Evolutionary conservation across 2,797 vertebrate species (phyloP).

Genomic region (Chelon labrosus): DNA sequence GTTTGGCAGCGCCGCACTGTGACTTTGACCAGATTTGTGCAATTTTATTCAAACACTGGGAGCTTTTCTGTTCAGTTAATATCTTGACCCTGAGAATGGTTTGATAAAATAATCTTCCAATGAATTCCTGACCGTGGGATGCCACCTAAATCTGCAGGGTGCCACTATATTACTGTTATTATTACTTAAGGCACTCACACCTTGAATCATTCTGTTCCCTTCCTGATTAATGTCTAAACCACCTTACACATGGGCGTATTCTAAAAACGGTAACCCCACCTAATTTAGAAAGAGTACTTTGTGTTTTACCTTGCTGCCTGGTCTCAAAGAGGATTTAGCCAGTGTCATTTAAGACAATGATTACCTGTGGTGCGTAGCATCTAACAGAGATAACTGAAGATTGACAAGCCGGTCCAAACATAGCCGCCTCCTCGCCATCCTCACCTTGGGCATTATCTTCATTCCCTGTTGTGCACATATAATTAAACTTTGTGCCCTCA

Average conservation of each 20-base stretch:
- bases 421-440: conserved; percentile 8
- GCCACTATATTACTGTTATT: neutral
- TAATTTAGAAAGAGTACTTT: conserved; percentile 61
- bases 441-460: conserved; percentile 26
- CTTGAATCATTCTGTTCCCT: conserved; percentile 7
- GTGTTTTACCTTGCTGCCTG: conserved; percentile 56
- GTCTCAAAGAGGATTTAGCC: conserved; percentile 76
- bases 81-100: neutral
- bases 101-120: neutral
- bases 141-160: neutral
- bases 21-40: no score
- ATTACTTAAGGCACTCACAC: neutral
- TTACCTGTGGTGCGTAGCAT: conserved; percentile 46
- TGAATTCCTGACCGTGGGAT: neutral
- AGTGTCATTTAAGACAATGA: conserved; percentile 57
- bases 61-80: neutral
- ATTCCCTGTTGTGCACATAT: conserved; percentile 33
- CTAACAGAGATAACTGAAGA: conserved; percentile 2
- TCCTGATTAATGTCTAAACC: conserved; percentile 40
- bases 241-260: conserved; percentile 4
- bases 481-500: conserved; percentile 25
- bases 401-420: conserved; percentile 4
- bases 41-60: neutral
- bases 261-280: conserved; percentile 40
- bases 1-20: no score